Evolutionary conservation across 2,888 invertebrate genomes (phyloP).

Genomic region (Rhamnusium bicolor): DNA sequence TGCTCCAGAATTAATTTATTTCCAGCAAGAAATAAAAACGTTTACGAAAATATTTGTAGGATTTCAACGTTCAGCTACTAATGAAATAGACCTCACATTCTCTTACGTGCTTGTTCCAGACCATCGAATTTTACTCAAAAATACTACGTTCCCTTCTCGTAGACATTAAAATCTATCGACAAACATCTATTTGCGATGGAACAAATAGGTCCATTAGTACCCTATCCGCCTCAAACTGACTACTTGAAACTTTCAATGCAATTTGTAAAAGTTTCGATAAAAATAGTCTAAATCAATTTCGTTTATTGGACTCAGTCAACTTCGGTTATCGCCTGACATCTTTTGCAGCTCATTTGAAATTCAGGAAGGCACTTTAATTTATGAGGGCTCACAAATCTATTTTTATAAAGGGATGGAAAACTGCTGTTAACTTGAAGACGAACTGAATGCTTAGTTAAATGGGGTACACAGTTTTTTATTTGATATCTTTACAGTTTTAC

Average conservation of each 20-base stretch:
- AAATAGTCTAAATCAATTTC: slow-evolving; percentile 62
- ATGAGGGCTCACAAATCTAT: slow-evolving; percentile 52
- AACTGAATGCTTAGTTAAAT: too few relatives aligned
- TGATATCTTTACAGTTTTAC: too few relatives aligned
- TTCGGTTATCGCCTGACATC: slow-evolving; percentile 56
- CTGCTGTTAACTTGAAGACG: background rate
- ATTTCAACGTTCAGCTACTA: too few relatives aligned
- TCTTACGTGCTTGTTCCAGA: background rate
- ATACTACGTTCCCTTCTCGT: slow-evolving; percentile 9
- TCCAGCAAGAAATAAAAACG: too few relatives aligned
- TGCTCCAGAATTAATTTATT: too few relatives aligned
- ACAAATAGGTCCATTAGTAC: slow-evolving; percentile 63
- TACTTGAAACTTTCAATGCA: slow-evolving; percentile 60
- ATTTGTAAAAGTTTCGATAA: slow-evolving; percentile 58
- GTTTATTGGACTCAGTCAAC: slow-evolving; percentile 59
- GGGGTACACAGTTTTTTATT: too few relatives aligned
- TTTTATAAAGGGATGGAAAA: slow-evolving; percentile 7
- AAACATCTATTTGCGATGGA: slow-evolving; percentile 41
- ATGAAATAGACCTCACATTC: too few relatives aligned
- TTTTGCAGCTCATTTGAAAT: slow-evolving; percentile 59
- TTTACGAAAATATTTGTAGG: too few relatives aligned
- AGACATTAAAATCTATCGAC: slow-evolving; percentile 34
- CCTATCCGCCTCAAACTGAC: slow-evolving; percentile 56
- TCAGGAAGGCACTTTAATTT: slow-evolving; percentile 60
- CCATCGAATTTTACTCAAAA: background rate